Percentiles rank a stretch among this genome's conserved stretches.
These are phyloP conservation scores for Phallusia fumigata DNA, from an alignment of 23 tunicate genomes.

Conservation along the genomic window DNA sequence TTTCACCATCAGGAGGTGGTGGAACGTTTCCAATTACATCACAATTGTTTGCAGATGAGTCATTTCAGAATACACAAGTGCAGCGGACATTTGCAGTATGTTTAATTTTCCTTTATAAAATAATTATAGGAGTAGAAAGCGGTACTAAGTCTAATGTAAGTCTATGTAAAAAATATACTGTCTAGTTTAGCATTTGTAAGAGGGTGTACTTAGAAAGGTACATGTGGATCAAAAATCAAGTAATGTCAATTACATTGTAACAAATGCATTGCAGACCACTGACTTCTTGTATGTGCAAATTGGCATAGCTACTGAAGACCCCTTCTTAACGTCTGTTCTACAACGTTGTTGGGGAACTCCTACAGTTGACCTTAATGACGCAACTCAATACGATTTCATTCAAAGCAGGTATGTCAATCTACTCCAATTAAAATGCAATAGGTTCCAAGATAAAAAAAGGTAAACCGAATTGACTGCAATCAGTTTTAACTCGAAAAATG, in stretches of 20 bases:
- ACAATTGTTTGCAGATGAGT: background rate
- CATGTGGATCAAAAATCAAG: no score
- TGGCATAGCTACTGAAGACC: constrained; percentile 2
- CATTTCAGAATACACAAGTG: background rate
- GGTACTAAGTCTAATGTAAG: no score
- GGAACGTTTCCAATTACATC: background rate
- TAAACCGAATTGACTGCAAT: background rate
- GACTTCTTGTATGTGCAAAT: constrained; percentile 19
- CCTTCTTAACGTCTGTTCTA: background rate
- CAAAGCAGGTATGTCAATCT: constrained; percentile 7
- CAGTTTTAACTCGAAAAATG: no score
- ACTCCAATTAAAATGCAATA: no score
- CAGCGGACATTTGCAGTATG: background rate
- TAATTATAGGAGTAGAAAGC: no score
- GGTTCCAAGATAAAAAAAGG: background rate
- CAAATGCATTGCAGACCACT: background rate
- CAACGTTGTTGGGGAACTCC: constrained; percentile 44
- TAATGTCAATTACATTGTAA: no score
- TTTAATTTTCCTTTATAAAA: no score
- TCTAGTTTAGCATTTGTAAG: no score
- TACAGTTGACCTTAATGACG: constrained; percentile 1
- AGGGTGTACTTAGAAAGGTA: no score
- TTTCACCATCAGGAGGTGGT: background rate
- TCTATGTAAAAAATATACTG: no score
- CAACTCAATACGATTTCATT: constrained; percentile 26